phyloP scores from a whole-genome alignment of 2,113 vertebrate species.

The Forbesichthys papilliferus region DNA sequence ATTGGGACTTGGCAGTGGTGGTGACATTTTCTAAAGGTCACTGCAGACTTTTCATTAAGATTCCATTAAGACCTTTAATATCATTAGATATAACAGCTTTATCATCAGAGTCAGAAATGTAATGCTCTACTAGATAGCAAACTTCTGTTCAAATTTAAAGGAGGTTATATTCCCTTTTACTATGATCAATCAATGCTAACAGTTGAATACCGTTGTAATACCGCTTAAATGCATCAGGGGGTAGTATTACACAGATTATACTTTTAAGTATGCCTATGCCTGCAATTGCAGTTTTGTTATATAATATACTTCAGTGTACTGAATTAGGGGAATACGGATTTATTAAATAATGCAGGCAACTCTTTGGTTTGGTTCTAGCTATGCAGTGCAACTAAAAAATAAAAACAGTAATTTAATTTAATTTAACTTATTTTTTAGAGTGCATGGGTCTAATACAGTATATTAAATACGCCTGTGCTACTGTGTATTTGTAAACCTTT shows the following conservation, averaged over 20 bases:
- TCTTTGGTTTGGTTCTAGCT: too few species aligned
- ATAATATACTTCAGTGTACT: too few species aligned
- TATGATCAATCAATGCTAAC: not conserved
- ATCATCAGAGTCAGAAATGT: not conserved
- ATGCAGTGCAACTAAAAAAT: too few species aligned
- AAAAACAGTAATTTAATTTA: too few species aligned
- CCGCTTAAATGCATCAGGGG: constrained; percentile 10
- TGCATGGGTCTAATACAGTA: too few species aligned
- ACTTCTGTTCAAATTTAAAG: not conserved
- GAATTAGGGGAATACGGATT: too few species aligned
- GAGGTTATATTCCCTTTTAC: too few species aligned
- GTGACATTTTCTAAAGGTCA: constrained; percentile 47
- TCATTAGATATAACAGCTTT: not conserved
- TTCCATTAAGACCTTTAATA: not conserved
- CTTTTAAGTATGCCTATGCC: too few species aligned
- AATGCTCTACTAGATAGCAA: not conserved
- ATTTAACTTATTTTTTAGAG: too few species aligned
- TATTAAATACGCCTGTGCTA: too few species aligned
- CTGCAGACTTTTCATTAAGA: constrained; percentile 4
- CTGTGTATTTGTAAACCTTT: not conserved
- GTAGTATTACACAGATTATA: not conserved
- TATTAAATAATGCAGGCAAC: too few species aligned
- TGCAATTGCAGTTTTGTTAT: too few species aligned
- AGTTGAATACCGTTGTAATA: not conserved
- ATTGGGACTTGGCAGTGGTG: not conserved